These are phyloP conservation scores for Calliphora vomitoria DNA, from an alignment of 2,888 invertebrate species.

Conservation along the genomic window DNA sequence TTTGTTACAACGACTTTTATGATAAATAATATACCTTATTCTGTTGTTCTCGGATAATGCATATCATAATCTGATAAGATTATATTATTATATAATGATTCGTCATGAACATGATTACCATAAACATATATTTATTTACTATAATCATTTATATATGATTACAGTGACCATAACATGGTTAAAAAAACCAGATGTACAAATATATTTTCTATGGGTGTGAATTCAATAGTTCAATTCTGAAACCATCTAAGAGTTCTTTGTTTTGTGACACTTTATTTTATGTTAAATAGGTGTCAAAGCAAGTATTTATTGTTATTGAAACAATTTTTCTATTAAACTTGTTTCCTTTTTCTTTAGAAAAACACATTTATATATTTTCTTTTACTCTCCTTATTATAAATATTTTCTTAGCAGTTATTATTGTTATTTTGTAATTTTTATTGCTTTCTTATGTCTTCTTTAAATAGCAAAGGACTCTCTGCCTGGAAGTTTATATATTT, in stretches of 20 bases:
- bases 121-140: no score
- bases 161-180: no score
- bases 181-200: no score
- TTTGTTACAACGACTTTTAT: no score
- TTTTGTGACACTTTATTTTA: not conserved
- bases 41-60: no score
- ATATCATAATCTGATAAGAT: no score
- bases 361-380: not conserved
- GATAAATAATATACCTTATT: no score
- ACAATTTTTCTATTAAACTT: not conserved
- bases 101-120: no score
- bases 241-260: not conserved
- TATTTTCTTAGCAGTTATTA: not conserved
- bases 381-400: not conserved
- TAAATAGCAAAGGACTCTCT: not conserved
- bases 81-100: no score
- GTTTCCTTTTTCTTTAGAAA: not conserved
- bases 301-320: not conserved
- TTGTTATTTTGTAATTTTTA: constrained; percentile 7
- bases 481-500: not conserved
- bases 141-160: no score
- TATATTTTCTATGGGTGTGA: no score
- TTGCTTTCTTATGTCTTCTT: not conserved
- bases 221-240: no score
- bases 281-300: not conserved